Evolutionary conservation across 2,113 vertebrate genomes (phyloP).

Genomic region (Urocynchramus pylzowi): DNA sequence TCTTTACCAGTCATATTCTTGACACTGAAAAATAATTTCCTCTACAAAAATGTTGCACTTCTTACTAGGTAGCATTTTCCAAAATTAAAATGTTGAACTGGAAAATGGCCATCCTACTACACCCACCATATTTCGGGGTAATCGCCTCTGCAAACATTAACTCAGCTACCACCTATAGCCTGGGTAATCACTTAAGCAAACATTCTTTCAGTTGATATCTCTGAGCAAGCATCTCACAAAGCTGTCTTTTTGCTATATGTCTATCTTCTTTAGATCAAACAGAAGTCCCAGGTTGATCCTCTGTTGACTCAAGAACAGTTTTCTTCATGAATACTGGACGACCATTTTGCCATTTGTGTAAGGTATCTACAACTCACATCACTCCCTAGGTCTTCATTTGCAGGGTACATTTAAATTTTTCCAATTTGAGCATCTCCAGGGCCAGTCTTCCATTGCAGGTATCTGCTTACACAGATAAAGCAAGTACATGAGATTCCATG

Average conservation of each 20-base stretch:
- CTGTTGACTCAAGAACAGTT: not conserved
- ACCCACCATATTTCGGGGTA: not conserved
- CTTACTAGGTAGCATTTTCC: not conserved
- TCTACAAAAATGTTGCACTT: not conserved
- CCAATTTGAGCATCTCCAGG: not conserved
- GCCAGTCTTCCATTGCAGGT: not conserved
- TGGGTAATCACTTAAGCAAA: not conserved
- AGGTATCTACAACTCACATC: not conserved
- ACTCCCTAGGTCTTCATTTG: not conserved
- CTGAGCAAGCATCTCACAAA: not conserved
- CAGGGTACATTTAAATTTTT: not conserved
- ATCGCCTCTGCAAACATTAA: slow-evolving; percentile 33
- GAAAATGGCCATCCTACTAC: not conserved
- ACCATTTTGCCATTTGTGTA: not conserved
- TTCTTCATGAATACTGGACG: not conserved
- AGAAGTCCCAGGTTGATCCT: not conserved
- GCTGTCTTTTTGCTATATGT: not conserved
- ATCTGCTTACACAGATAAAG: not conserved
- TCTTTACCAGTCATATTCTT: not conserved
- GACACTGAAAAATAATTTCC: not conserved
- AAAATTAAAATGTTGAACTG: not conserved
- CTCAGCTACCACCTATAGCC: slow-evolving; percentile 1
- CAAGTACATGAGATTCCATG: not conserved
- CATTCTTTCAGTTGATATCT: not conserved
- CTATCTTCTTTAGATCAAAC: not conserved